Evolutionary conservation across 2,888 invertebrate genomes (phyloP).

Genomic region (Cabera pusaria): DNA sequence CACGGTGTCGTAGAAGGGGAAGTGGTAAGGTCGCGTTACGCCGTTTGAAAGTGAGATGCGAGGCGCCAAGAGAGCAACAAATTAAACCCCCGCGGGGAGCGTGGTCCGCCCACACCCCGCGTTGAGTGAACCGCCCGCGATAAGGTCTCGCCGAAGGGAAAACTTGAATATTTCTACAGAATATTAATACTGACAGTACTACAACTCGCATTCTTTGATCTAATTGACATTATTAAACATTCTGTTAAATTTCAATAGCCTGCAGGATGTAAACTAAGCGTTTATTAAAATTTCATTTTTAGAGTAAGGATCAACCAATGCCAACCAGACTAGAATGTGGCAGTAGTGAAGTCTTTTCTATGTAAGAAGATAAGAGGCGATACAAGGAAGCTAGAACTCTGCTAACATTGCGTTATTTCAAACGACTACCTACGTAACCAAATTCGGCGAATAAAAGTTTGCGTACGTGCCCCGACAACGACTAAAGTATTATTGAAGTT

Average conservation of each 20-base stretch:
- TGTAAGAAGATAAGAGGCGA: neutral
- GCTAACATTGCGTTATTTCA: constrained; percentile 37
- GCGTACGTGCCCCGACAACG: constrained; percentile 66
- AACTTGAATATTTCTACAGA: constrained; percentile 64
- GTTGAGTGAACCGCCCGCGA: constrained; percentile 72
- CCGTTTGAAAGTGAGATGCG: constrained; percentile 81
- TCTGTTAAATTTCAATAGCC: too few relatives aligned
- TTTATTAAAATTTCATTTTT: too few relatives aligned
- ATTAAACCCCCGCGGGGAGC: constrained; percentile 79
- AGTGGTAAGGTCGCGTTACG: constrained; percentile 79
- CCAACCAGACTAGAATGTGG: too few relatives aligned
- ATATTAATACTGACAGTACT: constrained; percentile 19
- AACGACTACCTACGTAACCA: constrained; percentile 74
- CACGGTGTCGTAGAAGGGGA: constrained; percentile 61
- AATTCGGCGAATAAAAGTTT: constrained; percentile 73
- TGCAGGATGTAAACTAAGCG: too few relatives aligned
- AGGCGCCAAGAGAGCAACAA: constrained; percentile 83
- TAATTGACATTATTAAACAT: too few relatives aligned
- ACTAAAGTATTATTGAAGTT: constrained; percentile 66
- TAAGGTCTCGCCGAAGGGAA: constrained; percentile 77
- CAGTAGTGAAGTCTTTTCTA: neutral
- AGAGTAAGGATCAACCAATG: too few relatives aligned
- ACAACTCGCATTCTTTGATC: constrained; percentile 8
- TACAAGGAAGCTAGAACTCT: constrained; percentile 4
- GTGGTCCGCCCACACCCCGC: constrained; percentile 61